phyloP scores from a whole-genome alignment of 2,113 vertebrate species.

The Pao palembangensis region DNA sequence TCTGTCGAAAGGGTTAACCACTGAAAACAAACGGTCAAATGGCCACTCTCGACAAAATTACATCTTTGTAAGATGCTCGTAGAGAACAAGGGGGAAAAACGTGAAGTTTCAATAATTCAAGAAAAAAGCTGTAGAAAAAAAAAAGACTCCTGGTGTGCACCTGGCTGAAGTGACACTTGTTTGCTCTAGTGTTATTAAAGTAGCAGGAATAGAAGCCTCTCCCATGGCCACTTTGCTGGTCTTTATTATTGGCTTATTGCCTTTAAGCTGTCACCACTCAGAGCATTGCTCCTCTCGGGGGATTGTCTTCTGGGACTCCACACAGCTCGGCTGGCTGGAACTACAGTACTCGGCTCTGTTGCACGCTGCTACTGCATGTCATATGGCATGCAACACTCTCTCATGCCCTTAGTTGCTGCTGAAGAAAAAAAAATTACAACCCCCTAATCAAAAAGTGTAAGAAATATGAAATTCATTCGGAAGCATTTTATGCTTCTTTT shows the following conservation, averaged over 20 bases:
- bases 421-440: constrained; percentile 18
- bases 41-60: constrained; percentile 68
- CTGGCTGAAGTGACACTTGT: constrained; percentile 59
- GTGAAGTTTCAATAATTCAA: background rate
- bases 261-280: constrained; percentile 73
- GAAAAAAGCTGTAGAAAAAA: constrained; percentile 6
- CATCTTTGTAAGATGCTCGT: constrained; percentile 53
- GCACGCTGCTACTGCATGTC: constrained; percentile 52
- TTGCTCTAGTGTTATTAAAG: constrained; percentile 56
- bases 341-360: constrained; percentile 42
- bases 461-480: constrained; percentile 1
- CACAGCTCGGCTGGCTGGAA: constrained; percentile 48
- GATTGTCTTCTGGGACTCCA: constrained; percentile 62
- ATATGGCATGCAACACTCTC: constrained; percentile 31
- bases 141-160: constrained; percentile 25
- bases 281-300: constrained; percentile 64
- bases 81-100: constrained; percentile 26
- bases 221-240: constrained; percentile 64
- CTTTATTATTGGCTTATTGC: constrained; percentile 74
- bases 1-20: constrained; percentile 70
- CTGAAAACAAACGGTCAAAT: constrained; percentile 66
- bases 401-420: constrained; percentile 20
- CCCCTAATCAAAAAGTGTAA: constrained; percentile 2
- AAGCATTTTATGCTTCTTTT: constrained; percentile 14
- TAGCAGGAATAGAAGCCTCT: constrained; percentile 53